phyloP scores from a whole-genome alignment of 2,113 vertebrate genomes.

The Callopanchax toddi region DNA sequence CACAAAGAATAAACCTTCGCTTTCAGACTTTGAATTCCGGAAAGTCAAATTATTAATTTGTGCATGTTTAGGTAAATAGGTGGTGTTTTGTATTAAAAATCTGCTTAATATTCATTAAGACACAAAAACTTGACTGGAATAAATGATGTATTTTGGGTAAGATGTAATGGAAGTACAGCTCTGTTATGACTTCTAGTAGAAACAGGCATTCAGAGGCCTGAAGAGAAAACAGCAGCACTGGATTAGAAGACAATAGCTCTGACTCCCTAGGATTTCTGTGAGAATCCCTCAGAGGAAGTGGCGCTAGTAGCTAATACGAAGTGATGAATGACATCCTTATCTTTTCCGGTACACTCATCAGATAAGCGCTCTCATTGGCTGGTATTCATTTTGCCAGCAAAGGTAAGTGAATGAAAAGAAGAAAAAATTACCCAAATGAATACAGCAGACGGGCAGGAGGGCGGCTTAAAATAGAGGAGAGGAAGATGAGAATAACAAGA shows the following conservation, averaged over 20 bases:
- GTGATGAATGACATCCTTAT: slow-evolving; percentile 54
- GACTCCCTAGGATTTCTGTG: slow-evolving; percentile 36
- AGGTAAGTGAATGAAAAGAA: slow-evolving; percentile 32
- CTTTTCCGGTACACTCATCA: slow-evolving; percentile 43
- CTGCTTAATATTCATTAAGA: no score
- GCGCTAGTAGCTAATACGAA: slow-evolving; percentile 31
- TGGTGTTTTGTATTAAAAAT: no score
- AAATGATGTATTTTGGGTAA: no score
- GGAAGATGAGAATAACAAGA: slow-evolving; percentile 34
- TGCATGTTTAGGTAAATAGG: no score
- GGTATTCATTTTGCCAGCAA: slow-evolving; percentile 21
- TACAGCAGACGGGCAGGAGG: slow-evolving; percentile 5
- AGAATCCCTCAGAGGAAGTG: slow-evolving; percentile 35
- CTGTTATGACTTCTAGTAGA: no score
- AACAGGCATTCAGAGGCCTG: slow-evolving; percentile 6
- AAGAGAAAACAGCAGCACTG: not conserved
- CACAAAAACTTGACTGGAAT: no score
- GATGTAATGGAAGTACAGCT: no score
- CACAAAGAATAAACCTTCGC: not conserved
- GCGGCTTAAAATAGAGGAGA: slow-evolving; percentile 45
- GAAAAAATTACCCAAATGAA: slow-evolving; percentile 18
- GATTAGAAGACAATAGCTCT: slow-evolving; percentile 13
- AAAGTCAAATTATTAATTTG: slow-evolving; percentile 2
- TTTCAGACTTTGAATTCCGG: slow-evolving; percentile 1
- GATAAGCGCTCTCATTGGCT: slow-evolving; percentile 56